Conservation (phyloP, 1,140 invertebrate genomes). For the Pogonognathellus flavescens region DNA sequence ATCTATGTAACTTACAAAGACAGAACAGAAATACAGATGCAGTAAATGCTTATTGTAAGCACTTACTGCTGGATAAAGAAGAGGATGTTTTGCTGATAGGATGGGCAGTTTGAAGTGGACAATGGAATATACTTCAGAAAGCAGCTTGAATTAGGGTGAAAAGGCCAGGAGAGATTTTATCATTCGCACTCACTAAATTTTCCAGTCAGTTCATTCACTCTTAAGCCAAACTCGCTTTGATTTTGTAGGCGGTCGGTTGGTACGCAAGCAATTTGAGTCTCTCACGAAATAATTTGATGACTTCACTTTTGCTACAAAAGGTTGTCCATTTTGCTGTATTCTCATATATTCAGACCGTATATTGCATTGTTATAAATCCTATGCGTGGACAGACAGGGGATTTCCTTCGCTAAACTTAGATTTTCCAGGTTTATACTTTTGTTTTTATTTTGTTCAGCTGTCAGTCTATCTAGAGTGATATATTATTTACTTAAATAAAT, state of each 20-base stretch:
- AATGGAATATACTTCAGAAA: slow-evolving; percentile 9
- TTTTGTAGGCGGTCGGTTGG: neutral
- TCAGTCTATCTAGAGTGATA: no score
- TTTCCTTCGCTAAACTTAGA: no score
- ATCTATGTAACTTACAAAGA: neutral
- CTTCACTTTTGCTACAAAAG: neutral
- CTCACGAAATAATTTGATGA: slow-evolving; percentile 33
- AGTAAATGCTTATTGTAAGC: neutral
- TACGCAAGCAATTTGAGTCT: neutral
- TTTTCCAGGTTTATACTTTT: no score
- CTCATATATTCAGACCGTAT: no score
- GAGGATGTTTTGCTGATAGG: neutral
- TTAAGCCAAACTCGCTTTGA: neutral
- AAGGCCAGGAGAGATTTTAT: slow-evolving; percentile 13
- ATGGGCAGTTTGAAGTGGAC: slow-evolving; percentile 3
- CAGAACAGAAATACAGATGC: neutral
- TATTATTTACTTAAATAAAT: no score
- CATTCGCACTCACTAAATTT: slow-evolving; percentile 5
- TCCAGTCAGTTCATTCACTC: neutral
- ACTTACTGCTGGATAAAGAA: neutral
- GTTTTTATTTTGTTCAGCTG: no score
- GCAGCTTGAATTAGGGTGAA: slow-evolving; percentile 9
- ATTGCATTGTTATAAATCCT: no score
- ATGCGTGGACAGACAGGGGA: no score
- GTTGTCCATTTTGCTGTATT: neutral